Base-by-base conservation (phyloP, 2,888 invertebrate genomes). In the Himalopsyche kuldschensis region DNA sequence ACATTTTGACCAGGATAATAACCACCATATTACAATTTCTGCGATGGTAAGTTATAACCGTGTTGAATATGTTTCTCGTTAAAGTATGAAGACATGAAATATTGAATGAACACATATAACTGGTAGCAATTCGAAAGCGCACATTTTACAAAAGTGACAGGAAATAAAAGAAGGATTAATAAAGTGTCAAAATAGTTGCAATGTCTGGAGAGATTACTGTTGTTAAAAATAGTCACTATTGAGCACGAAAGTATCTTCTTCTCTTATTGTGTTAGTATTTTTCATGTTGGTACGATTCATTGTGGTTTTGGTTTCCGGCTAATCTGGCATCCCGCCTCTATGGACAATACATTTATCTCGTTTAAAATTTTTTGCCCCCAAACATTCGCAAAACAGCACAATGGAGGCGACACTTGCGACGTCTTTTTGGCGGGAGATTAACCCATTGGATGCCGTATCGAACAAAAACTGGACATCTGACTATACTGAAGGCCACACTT, bases 331-430 rank as follows among this genome's bases (percentile, higher is more conserved):
- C 63, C 63, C 63, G 63, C 30, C 63, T 69, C 75, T 47, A 63
- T 69, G 79, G 75, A 79, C 82, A 80, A 81, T 76, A 77, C 48
- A 81, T 81, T 81, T 81, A 81, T 81, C 81, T 81, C 81, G 81
- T 76, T 81, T 81, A 75, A 32, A 17, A 41, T 81, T 81, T 81
- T 81, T 48, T 35, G 30, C n/a, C 76, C 17, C 46, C 46, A 76
- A 41, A 48, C 69, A 46, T 77, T 76, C 81, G 69, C 63, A 63
- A 63, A 80, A 63, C 80, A 63, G 31, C 17, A 69, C 80, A 69
- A 80, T 48, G 82, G 78, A 20, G 82, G 63, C 41, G 24, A 63
- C 63, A 69, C 63, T 69, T 69, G 27, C 63, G 41, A 10, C 78
- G 47, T 63, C 55, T 82, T 82, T 82, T 82, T 41, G 63, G 27